A percentile compares a stretch with the other conserved stretches of the same genome.
Evolutionary conservation across 2,888 invertebrate genomes (phyloP).

Genomic region (Chaitophorus viminalis): DNA sequence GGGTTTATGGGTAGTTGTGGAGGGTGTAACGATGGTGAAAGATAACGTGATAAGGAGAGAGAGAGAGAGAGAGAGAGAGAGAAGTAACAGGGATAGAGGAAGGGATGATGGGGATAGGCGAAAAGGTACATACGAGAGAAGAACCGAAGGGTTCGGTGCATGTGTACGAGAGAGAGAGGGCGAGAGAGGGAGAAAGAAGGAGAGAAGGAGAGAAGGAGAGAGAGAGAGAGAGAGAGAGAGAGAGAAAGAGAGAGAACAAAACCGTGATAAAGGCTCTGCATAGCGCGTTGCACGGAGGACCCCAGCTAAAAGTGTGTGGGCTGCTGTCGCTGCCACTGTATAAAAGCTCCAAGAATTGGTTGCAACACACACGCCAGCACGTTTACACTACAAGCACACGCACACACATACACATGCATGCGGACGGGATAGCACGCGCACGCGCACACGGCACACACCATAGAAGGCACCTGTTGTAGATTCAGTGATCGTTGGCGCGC

Average conservation of each 20-base stretch:
- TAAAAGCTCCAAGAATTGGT: background rate
- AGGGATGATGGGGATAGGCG: too few relatives aligned
- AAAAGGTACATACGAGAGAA: too few relatives aligned
- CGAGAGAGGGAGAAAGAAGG: background rate
- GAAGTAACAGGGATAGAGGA: too few relatives aligned
- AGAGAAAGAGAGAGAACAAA: background rate
- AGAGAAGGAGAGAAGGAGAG: background rate
- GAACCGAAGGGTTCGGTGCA: too few relatives aligned
- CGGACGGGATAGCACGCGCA: too few relatives aligned
- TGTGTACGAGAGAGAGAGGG: too few relatives aligned
- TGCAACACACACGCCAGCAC: background rate
- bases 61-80: too few relatives aligned
- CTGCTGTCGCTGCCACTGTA: background rate
- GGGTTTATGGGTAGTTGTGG: background rate
- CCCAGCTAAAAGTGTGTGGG: constrained; percentile 44
- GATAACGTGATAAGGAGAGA: too few relatives aligned
- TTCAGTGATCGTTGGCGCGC: constrained; percentile 30
- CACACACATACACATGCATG: too few relatives aligned
- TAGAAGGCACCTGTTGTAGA: constrained; percentile 54
- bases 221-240: background rate
- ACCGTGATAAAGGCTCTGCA: background rate
- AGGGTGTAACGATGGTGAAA: too few relatives aligned
- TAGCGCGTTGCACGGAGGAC: background rate
- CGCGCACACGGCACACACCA: background rate
- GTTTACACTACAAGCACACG: background rate